Percentiles rank a stretch among this genome's conserved stretches.
Conservation (phyloP, 2,888 invertebrate genomes). For the Agrotis segetum region DNA sequence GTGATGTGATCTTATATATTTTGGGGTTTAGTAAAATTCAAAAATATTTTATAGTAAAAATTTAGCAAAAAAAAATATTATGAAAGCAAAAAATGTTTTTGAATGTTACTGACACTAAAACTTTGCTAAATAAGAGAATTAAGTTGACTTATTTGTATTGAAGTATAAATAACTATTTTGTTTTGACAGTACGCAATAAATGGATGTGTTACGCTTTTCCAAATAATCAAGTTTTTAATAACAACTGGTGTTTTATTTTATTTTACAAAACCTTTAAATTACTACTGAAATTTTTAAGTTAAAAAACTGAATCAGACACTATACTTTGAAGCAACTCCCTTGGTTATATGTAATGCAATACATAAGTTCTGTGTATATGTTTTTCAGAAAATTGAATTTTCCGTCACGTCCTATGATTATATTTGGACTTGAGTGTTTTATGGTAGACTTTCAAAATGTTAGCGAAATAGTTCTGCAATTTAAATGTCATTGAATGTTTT, state of each 20-base stretch:
- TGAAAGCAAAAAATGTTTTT: constrained; percentile 55
- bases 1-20: constrained; percentile 61
- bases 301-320: neutral
- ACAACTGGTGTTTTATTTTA: constrained; percentile 83
- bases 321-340: constrained; percentile 41
- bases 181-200: constrained; percentile 69
- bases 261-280: constrained; percentile 16
- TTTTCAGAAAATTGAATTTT: constrained; percentile 17
- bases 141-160: constrained; percentile 60
- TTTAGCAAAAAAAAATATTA: constrained; percentile 38
- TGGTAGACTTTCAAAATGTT: constrained; percentile 17
- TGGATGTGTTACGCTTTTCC: constrained; percentile 87
- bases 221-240: constrained; percentile 89
- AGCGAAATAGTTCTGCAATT: constrained; percentile 22
- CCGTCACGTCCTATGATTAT: constrained; percentile 64
- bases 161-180: constrained; percentile 62
- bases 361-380: neutral
- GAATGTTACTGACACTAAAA: constrained; percentile 46
- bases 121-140: constrained; percentile 55
- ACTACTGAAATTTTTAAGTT: neutral
- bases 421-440: constrained; percentile 6
- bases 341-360: constrained; percentile 2
- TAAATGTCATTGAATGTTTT: constrained; percentile 8
- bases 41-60: constrained; percentile 51
- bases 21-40: constrained; percentile 59